Conservation (phyloP, 2,113 vertebrate species). For the Salminus brasiliensis region DNA sequence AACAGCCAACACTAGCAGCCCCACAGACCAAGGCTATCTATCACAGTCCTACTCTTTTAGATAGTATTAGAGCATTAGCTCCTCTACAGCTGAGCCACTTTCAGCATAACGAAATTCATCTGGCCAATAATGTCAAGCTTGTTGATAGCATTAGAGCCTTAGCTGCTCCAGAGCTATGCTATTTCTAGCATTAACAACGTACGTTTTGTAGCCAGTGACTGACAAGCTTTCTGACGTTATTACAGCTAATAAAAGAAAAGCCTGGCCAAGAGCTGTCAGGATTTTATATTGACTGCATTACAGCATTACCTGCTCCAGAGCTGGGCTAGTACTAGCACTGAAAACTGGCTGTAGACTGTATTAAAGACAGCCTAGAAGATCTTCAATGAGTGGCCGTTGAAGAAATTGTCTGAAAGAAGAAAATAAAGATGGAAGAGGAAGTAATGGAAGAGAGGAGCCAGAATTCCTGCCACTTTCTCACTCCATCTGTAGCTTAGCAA, state of each 20-base stretch:
- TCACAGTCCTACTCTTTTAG: no score
- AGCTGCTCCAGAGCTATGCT: background rate
- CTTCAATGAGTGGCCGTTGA: background rate
- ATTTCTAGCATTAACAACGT: background rate
- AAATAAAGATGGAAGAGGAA: slow-evolving; percentile 5
- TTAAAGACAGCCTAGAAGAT: no score
- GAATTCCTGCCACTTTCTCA: slow-evolving; percentile 43
- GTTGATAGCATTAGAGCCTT: background rate
- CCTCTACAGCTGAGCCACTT: no score
- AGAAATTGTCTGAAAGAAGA: background rate
- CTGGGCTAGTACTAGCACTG: no score
- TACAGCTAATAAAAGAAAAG: background rate
- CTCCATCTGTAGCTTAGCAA: slow-evolving; percentile 53
- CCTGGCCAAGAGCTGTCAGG: background rate
- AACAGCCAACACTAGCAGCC: background rate
- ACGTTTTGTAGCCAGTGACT: no score
- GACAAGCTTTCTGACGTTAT: background rate
- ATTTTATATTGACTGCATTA: no score
- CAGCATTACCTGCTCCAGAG: no score
- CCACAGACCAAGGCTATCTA: background rate
- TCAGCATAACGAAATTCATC: no score
- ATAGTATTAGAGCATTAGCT: no score
- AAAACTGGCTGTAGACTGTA: no score
- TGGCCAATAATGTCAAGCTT: no score
- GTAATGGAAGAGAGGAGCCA: slow-evolving; percentile 16